A percentile compares a stretch with the other conserved stretches of the same genome.
phyloP scores from a whole-genome alignment of 2,888 invertebrate species.

The Amaurobius ferox region DNA sequence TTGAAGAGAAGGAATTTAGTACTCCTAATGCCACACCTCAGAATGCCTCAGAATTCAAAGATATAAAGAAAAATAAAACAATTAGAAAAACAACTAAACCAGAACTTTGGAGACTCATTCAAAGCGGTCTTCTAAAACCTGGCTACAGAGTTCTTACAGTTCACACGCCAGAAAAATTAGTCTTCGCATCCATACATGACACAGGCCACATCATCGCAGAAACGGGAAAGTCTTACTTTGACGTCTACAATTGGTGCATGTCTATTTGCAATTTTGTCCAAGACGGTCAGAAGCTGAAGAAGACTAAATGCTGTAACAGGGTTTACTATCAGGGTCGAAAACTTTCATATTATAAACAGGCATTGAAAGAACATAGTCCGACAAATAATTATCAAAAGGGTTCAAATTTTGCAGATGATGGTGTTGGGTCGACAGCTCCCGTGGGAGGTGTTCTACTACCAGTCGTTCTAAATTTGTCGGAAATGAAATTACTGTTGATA shows the following conservation, averaged over 20 bases:
- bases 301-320: constrained; percentile 18
- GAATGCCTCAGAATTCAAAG: not conserved
- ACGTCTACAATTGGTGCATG: constrained; percentile 30
- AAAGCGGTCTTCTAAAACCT: not conserved
- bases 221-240: constrained; percentile 14
- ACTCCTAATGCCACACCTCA: not conserved
- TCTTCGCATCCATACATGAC: constrained; percentile 37
- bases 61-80: not conserved
- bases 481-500: constrained; percentile 69
- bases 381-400: constrained; percentile 14
- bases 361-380: constrained; percentile 22
- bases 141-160: constrained; percentile 29
- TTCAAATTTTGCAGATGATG: not conserved
- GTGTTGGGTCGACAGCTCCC: constrained; percentile 47
- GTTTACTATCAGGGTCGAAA: constrained; percentile 61
- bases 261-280: constrained; percentile 13
- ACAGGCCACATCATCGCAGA: constrained; percentile 28
- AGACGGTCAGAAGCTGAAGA: constrained; percentile 4
- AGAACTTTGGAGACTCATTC: not conserved
- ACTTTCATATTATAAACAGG: constrained; percentile 25
- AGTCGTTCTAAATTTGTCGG: constrained; percentile 51
- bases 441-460: constrained; percentile 9
- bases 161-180: constrained; percentile 33
- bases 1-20: not conserved
- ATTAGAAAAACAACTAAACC: not conserved